A percentile compares a stretch with the other conserved stretches of the same genome.
phyloP scores from a whole-genome alignment of 2,888 invertebrate species.

The Drosophila macrospina region DNA sequence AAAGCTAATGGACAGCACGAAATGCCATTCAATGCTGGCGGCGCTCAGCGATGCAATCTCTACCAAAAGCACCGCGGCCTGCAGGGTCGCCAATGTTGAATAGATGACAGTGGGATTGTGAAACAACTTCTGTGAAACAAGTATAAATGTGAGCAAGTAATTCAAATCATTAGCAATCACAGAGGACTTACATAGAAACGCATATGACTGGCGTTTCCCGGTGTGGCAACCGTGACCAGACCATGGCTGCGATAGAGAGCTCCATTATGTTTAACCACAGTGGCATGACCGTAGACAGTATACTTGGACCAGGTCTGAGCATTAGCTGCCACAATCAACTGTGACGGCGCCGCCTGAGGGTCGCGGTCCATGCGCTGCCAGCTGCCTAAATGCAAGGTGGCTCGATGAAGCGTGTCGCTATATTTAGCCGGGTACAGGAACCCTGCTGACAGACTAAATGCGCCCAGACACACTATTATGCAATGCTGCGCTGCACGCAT shows the following conservation, averaged over 20 bases:
- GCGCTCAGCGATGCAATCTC: constrained; percentile 93
- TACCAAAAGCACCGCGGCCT: constrained; percentile 89
- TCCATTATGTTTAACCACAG: constrained; percentile 90
- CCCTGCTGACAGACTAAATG: constrained; percentile 91
- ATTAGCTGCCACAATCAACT: constrained; percentile 72
- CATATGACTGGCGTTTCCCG: constrained; percentile 92
- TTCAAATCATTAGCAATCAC: not conserved
- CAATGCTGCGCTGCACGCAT: constrained; percentile 94
- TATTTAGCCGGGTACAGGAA: constrained; percentile 89
- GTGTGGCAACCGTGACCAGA: constrained; percentile 94
- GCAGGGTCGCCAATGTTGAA: constrained; percentile 90
- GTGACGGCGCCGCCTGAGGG: constrained; percentile 44
- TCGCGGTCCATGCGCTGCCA: constrained; percentile 83
- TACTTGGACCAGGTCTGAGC: constrained; percentile 86
- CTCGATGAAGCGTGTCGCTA: constrained; percentile 95
- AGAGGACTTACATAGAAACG: constrained; percentile 93
- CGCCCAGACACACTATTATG: constrained; percentile 93
- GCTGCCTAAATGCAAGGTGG: constrained; percentile 94
- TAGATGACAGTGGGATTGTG: constrained; percentile 93
- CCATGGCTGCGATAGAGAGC: constrained; percentile 92
- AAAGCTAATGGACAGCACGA: constrained; percentile 93
- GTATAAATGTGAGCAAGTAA: not conserved
- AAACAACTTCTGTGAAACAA: constrained; percentile 91
- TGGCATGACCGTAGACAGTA: constrained; percentile 91
- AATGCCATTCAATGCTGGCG: constrained; percentile 95